Evolutionary conservation across 2,888 invertebrate species (phyloP).

Genomic region (Venusia cambrica): DNA sequence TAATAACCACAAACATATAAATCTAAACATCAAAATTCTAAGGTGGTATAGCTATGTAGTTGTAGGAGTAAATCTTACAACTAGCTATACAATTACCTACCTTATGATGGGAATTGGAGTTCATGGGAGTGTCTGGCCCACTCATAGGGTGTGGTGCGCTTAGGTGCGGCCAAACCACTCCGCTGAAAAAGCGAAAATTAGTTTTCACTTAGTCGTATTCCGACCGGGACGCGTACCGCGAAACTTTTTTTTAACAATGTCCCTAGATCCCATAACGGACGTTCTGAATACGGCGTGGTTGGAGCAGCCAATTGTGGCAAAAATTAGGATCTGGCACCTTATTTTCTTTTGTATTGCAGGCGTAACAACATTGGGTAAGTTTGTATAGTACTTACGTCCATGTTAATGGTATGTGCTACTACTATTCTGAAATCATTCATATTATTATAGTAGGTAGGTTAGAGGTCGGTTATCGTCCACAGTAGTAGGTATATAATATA

Average conservation of each 20-base stretch:
- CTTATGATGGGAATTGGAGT: too few species aligned
- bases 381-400: slow-evolving; percentile 1
- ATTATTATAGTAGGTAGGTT: too few species aligned
- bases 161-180: slow-evolving; percentile 74
- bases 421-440: too few species aligned
- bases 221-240: slow-evolving; percentile 37
- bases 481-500: too few species aligned
- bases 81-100: too few species aligned
- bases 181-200: slow-evolving; percentile 66
- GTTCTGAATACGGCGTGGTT: slow-evolving; percentile 84
- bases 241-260: slow-evolving; percentile 8
- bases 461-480: too few species aligned
- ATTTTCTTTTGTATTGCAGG: slow-evolving; percentile 86
- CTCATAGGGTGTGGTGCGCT: slow-evolving; percentile 25
- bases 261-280: slow-evolving; percentile 67
- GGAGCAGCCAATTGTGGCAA: slow-evolving; percentile 84
- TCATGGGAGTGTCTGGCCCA: slow-evolving; percentile 33
- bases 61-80: too few species aligned
- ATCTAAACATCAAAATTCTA: too few species aligned
- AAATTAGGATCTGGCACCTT: slow-evolving; percentile 91
- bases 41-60: too few species aligned
- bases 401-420: too few species aligned
- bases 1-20: too few species aligned
- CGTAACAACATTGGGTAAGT: slow-evolving; percentile 83
- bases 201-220: slow-evolving; percentile 50